These are phyloP conservation scores for Pyxicephalus adspersus DNA, from an alignment of 2,113 vertebrate genomes.

Conservation along the genomic window DNA sequence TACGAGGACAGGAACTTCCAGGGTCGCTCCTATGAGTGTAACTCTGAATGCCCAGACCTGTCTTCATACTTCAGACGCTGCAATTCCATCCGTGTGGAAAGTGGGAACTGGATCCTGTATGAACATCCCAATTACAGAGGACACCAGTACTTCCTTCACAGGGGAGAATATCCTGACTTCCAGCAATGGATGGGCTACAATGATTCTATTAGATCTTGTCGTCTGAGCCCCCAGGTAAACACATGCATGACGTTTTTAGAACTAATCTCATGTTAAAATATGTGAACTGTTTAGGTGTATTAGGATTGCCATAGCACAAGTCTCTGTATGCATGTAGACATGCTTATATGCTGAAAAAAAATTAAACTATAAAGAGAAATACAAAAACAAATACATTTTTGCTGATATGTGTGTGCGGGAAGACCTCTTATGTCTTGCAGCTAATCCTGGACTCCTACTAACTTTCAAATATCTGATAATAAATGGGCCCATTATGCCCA, in stretches of 20 bases:
- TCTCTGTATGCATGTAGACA: background rate
- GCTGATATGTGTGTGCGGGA: too few species aligned
- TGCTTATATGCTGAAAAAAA: too few species aligned
- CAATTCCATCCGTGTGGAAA: constrained; percentile 75
- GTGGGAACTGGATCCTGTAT: constrained; percentile 80
- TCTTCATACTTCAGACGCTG: constrained; percentile 35
- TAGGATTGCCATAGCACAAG: background rate
- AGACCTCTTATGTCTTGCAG: too few species aligned
- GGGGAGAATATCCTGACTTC: constrained; percentile 76
- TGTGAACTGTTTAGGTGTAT: too few species aligned
- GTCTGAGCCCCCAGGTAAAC: constrained; percentile 37
- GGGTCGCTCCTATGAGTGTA: constrained; percentile 40
- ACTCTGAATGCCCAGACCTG: constrained; percentile 34
- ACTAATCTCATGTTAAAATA: background rate
- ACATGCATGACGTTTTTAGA: background rate
- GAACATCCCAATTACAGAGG: constrained; percentile 79
- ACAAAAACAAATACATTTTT: too few species aligned
- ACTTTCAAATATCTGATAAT: too few species aligned
- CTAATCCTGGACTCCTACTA: too few species aligned
- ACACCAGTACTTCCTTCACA: constrained; percentile 75
- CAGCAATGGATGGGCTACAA: constrained; percentile 77
- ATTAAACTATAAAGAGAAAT: too few species aligned
- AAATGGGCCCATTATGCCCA: too few species aligned
- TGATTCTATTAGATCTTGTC: constrained; percentile 53
- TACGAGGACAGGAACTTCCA: constrained; percentile 33